These are phyloP conservation scores for Hirtodrosophila histrioides DNA, from an alignment of 2,888 invertebrate species.

Conservation along the genomic window DNA sequence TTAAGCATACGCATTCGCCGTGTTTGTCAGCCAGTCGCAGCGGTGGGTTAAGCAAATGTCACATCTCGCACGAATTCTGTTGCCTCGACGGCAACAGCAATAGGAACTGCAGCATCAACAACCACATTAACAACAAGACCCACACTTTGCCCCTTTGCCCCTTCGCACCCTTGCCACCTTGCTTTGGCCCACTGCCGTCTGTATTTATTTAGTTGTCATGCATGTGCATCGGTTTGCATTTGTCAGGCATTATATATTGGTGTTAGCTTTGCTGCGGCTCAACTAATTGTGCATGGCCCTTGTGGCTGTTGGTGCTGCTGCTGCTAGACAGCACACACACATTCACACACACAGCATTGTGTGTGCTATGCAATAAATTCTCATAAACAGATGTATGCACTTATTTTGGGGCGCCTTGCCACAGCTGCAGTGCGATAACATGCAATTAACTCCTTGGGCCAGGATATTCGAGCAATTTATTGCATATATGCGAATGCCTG, in stretches of 20 bases:
- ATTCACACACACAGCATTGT: slow-evolving; percentile 33
- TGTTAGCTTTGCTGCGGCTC: slow-evolving; percentile 70
- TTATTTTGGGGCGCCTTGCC: slow-evolving; percentile 42
- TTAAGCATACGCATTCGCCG: slow-evolving; percentile 66
- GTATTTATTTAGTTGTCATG: slow-evolving; percentile 57
- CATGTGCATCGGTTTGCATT: slow-evolving; percentile 51
- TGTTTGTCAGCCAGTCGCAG: slow-evolving; percentile 54
- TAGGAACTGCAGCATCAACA: slow-evolving; percentile 30
- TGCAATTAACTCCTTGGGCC: slow-evolving; percentile 63
- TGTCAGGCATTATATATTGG: slow-evolving; percentile 61
- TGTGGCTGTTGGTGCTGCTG: slow-evolving; percentile 2
- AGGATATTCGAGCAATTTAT: slow-evolving; percentile 47
- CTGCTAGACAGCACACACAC: not conserved
- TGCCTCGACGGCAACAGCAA: slow-evolving; percentile 6
- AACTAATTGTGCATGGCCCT: slow-evolving; percentile 66
- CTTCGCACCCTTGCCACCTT: not conserved
- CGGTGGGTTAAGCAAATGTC: slow-evolving; percentile 70
- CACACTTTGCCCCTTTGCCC: too few species aligned
- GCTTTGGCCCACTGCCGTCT: not conserved
- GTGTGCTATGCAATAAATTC: slow-evolving; percentile 56
- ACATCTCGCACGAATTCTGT: slow-evolving; percentile 48
- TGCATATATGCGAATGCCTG: slow-evolving; percentile 27
- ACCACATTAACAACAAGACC: slow-evolving; percentile 30
- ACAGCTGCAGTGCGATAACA: slow-evolving; percentile 44
- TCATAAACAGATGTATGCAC: slow-evolving; percentile 55